Evolutionary conservation across 2,797 vertebrate species (phyloP), one percentile per base, ranked within the genome.

Genomic region (Micromesistius poutassou): DNA sequence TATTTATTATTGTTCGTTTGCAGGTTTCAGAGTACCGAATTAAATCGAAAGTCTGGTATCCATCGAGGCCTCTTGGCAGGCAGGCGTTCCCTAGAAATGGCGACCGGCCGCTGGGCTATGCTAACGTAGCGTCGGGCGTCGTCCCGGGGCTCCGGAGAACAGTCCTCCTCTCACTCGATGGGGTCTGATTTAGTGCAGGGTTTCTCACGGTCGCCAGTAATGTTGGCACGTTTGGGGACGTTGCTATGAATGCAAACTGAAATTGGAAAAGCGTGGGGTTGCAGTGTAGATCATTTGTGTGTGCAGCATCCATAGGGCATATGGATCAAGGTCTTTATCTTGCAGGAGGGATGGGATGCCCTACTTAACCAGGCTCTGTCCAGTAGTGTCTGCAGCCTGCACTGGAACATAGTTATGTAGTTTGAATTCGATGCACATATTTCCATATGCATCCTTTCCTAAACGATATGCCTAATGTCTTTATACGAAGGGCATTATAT

Each of bases 111-210:
- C 72, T 40, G 78, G 3, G 72, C 72, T 40, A 73, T 89, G 31
- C 70, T 36, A n/a, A 25, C 1, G 77, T 83, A 87, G 33, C 81
- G 36, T 76, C 89, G 91, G 91, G 92, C 90, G 89, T 91, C 90
- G 91, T 90, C 91, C 88, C 83, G 77, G 75, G 30, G 38, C 28
- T 12, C 68, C 2, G 14, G 13, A 14, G 25, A n/a, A 5, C 46
- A 19, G 16, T 50, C 46, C 46, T 22, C 19, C 50, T 19, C 50
- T 16, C 19, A 25, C 55, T n/a, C n/a, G 55, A n/a, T 62, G 4
- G 19, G 4, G 55, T 62, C 46, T 22, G 5, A 22, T 62, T 8
- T 25, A 22, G 55, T 62, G 55, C 22, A 62, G 55, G n/a, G n/a
- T n/a, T 62, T n/a, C 55, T 9, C 6, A 9, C 55, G 55, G 9